Evolutionary conservation across 2,797 vertebrate species (phyloP).

Genomic region (Anabas testudineus): DNA sequence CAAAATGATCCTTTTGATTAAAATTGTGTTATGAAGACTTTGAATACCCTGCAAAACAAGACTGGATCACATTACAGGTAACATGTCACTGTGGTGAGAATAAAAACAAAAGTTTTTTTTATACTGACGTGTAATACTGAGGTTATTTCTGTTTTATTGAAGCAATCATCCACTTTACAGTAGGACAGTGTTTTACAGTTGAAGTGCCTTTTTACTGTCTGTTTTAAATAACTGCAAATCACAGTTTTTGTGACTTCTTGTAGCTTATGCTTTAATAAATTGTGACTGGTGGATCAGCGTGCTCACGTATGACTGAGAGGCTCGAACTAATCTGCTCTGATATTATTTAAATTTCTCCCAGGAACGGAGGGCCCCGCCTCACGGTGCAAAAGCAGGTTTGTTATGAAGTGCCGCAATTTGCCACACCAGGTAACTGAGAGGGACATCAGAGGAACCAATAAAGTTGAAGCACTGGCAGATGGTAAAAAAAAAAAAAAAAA

Average conservation of each 20-base stretch:
- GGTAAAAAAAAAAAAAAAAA: slow-evolving; percentile 60
- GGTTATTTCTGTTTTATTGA: not conserved
- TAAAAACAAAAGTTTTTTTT: not conserved
- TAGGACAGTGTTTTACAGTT: not conserved
- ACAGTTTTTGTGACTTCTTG: slow-evolving; percentile 16
- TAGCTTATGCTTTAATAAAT: slow-evolving; percentile 46
- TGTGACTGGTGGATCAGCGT: slow-evolving; percentile 18
- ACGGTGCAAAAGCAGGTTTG: slow-evolving; percentile 34
- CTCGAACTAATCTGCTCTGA: slow-evolving; percentile 35
- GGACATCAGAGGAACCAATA: slow-evolving; percentile 58
- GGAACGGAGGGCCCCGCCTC: slow-evolving; percentile 16
- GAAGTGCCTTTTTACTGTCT: slow-evolving; percentile 9
- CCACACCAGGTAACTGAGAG: slow-evolving; percentile 47
- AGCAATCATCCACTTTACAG: slow-evolving; percentile 5
- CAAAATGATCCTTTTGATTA: too few species aligned
- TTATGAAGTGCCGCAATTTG: slow-evolving; percentile 55
- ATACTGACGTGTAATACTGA: slow-evolving; percentile 4
- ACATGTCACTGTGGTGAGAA: not conserved
- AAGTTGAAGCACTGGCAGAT: slow-evolving; percentile 51
- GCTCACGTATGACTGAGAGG: slow-evolving; percentile 34
- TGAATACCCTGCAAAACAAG: not conserved
- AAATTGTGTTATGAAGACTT: not conserved
- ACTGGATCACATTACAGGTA: not conserved
- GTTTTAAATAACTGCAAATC: slow-evolving; percentile 29
- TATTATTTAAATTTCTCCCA: slow-evolving; percentile 42